phyloP scores from a whole-genome alignment of 2,888 invertebrate genomes.

The Phania funesta region DNA sequence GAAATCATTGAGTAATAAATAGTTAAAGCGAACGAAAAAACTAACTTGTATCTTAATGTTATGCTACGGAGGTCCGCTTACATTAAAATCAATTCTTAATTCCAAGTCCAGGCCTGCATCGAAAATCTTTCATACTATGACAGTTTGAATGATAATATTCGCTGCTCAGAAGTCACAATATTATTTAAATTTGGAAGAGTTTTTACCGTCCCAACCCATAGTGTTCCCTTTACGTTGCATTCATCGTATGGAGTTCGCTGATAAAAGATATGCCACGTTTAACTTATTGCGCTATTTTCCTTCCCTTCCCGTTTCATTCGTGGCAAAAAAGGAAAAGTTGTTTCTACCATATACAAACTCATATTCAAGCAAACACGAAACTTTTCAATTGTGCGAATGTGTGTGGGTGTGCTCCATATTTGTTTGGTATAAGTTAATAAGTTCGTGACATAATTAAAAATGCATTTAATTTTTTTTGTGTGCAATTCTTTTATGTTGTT shows the following conservation, averaged over 20 bases:
- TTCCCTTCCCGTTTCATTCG: constrained; percentile 2
- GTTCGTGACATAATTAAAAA: constrained; percentile 65
- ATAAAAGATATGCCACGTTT: constrained; percentile 79
- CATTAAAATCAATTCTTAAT: no score
- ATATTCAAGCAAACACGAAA: neutral
- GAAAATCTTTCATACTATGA: no score
- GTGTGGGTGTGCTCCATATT: constrained; percentile 11
- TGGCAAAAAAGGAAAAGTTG: neutral
- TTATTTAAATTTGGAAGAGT: no score
- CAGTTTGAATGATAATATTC: no score
- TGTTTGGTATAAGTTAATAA: constrained; percentile 33
- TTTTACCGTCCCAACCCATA: neutral
- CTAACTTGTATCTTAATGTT: no score
- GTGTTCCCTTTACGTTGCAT: neutral
- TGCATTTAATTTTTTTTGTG: constrained; percentile 17
- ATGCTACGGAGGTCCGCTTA: no score
- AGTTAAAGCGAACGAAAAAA: no score
- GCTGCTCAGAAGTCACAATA: no score
- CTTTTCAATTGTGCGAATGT: neutral
- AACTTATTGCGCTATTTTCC: constrained; percentile 64
- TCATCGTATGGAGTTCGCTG: constrained; percentile 66
- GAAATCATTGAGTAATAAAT: no score
- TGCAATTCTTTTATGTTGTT: neutral
- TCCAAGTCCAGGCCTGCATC: no score
- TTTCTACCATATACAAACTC: neutral